Evolutionary conservation across 2,888 invertebrate genomes (phyloP), one percentile per base, ranked within the genome.

Genomic region (Fragum sueziense): DNA sequence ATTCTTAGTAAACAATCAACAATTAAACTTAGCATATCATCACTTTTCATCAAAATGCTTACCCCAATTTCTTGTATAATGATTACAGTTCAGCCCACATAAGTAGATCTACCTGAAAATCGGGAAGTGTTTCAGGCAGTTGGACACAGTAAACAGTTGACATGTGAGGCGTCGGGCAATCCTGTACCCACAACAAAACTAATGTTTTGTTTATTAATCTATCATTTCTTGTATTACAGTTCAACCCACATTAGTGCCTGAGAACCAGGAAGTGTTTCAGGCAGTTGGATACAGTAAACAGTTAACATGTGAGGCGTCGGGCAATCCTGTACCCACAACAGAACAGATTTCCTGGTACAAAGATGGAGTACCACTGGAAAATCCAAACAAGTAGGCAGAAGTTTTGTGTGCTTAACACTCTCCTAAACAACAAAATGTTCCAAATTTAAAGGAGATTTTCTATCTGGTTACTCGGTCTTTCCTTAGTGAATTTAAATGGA

Each of bases 131-230:
- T 51, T 20, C 91, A 91, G 72, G 86, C 87, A 0, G 74, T 85
- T 9, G 90, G 91, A 0, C 89, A 88, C 74, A 74, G 74, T 14
- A 85, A 86, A 70, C 85, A 86, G 31, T 74, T 91, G 17, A 80
- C 86, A n/a, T 91, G 91, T 80, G 78, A 86, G 61, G 85, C 90
- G n/a, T 82, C 84, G 3, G 90, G 88, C 9, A 88, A 89, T 65
- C 91, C 91, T 2, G 85, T 87, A 7, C 89, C 90, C 9, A 69
- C 77, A 6, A 77, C 81, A 4, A 79, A 79, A 2, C 80, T 88
- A 69, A 83, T 90, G 7, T 61, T 79, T 7, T 91, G 91, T 90
- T 85, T 81, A n/a, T n/a, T n/a, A n/a, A n/a, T n/a, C n/a, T n/a
- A n/a, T n/a, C n/a, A n/a, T n/a, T n/a, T n/a, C n/a, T 22, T 54